These are phyloP conservation scores for Aix galericulata DNA, from an alignment of 2,113 vertebrate genomes.

Conservation along the genomic window DNA sequence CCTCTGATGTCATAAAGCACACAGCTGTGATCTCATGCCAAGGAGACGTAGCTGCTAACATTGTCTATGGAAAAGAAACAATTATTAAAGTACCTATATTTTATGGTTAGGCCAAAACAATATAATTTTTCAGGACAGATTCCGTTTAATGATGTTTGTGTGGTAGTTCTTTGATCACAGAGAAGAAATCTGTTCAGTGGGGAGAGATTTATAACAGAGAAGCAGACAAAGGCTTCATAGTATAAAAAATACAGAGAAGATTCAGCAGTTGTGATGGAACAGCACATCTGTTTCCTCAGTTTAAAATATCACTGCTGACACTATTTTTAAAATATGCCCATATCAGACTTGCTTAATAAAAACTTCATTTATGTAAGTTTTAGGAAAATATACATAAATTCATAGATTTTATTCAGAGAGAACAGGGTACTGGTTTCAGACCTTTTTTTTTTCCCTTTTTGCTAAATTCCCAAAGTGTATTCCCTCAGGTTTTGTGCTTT, in stretches of 20 bases:
- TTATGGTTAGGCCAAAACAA: neutral
- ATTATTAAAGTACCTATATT: slow-evolving; percentile 7
- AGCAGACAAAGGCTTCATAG: neutral
- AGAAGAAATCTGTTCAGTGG: neutral
- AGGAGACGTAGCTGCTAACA: neutral
- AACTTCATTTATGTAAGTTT: slow-evolving; percentile 6
- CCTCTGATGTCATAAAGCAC: slow-evolving; percentile 51
- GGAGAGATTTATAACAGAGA: neutral
- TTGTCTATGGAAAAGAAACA: neutral
- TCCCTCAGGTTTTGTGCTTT: neutral
- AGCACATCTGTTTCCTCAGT: slow-evolving; percentile 44
- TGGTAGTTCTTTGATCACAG: neutral
- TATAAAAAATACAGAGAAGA: slow-evolving; percentile 15
- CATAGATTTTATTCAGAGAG: neutral
- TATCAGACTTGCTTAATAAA: slow-evolving; percentile 48
- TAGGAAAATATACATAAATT: slow-evolving; percentile 1
- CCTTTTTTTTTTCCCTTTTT: neutral
- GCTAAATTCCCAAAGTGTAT: neutral
- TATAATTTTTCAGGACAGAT: neutral
- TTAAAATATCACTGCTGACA: slow-evolving; percentile 29
- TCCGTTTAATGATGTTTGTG: neutral
- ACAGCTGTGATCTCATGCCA: slow-evolving; percentile 35
- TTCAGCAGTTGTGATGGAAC: neutral
- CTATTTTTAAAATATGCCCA: slow-evolving; percentile 18
- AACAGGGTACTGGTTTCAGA: neutral